Evolutionary conservation across 2,888 invertebrate genomes (phyloP), one percentile per base, ranked within the genome.

Genomic region (Volucella inflata): DNA sequence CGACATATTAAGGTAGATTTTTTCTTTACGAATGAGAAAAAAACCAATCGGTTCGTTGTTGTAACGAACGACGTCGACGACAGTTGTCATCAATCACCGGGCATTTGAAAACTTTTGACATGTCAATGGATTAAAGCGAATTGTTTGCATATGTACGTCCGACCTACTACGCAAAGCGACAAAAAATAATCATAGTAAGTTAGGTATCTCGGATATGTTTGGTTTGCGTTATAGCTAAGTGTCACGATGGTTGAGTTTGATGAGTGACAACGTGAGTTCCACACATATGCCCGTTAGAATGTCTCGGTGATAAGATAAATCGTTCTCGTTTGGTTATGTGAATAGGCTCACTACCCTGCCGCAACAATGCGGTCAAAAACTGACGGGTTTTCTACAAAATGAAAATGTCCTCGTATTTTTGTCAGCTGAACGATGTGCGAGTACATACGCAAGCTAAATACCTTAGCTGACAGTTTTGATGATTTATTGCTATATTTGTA

Each of bases 51-150:
- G 75, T 65, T 75, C 75, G 85, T 81, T 76, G 60, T 71, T 80
- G 85, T 38, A 75, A 44, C 57, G 74, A 74, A 68, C 57, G 40
- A 65, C 57, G 68, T 44, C 48, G 75, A 80, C 72, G 82, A 82
- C 87, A 81, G 74, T 64, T 71, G 74, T 68, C 78, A 87, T 87
- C 87, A 87, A 87, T 87, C 87, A 87, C 78, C 74, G 44, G 78
- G 72, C 77, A 74, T 82, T 82, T 77, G 77, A 78, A 77, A 75
- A 55, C 59, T 78, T 87, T 82, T 78, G 87, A 82, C 87, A 82
- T 77, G 74, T 78, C 87, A 70, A 82, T 82, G 82, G 87, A 74
- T 82, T 82, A 74, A 74, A 74, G 74, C 59, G 68, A 78, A 78
- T 74, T 74, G 77, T 82, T 87, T 82, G 82, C 82, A 77, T 82